phyloP scores from a whole-genome alignment of 2,797 vertebrate genomes.

The Arnoldichthys spilopterus region DNA sequence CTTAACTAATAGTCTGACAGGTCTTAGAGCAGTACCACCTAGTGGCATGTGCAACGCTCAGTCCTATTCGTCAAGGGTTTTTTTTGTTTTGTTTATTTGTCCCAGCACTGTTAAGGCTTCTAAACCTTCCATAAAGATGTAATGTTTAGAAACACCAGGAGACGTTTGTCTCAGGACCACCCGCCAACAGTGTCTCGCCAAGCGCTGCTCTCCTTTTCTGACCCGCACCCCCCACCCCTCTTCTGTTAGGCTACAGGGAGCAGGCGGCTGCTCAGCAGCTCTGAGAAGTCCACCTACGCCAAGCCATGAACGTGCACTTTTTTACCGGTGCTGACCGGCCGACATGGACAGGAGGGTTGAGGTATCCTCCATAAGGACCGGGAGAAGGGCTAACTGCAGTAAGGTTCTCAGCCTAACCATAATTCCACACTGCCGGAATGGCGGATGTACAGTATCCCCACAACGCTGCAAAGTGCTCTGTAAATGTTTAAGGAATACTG shows the following conservation, averaged over 20 bases:
- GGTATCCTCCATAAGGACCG: background rate
- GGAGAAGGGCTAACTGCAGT: conserved; percentile 39
- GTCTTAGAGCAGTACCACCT: background rate
- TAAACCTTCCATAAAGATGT: background rate
- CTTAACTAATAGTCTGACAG: too few species aligned
- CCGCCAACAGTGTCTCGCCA: background rate
- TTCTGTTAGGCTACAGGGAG: conserved; percentile 86
- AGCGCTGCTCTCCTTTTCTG: background rate
- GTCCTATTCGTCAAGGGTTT: background rate
- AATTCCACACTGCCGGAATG: conserved; percentile 21
- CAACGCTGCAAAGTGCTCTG: conserved; percentile 14
- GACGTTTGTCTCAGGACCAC: conserved; percentile 5
- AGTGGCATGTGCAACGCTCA: background rate
- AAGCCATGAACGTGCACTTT: conserved; percentile 17
- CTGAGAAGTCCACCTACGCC: conserved; percentile 68
- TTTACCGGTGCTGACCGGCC: conserved; percentile 25
- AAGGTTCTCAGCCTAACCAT: conserved; percentile 25
- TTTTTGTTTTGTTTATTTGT: background rate
- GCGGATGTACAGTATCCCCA: conserved; percentile 19
- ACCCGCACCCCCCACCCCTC: conserved; percentile 19
- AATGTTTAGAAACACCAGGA: background rate
- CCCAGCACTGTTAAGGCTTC: background rate
- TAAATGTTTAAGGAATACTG: conserved; percentile 28
- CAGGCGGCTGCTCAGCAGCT: conserved; percentile 89
- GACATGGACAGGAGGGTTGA: conserved; percentile 7